These are phyloP conservation scores for Cyanoramphus novaezelandiae DNA, from an alignment of 2,113 vertebrate genomes.

Conservation along the genomic window DNA sequence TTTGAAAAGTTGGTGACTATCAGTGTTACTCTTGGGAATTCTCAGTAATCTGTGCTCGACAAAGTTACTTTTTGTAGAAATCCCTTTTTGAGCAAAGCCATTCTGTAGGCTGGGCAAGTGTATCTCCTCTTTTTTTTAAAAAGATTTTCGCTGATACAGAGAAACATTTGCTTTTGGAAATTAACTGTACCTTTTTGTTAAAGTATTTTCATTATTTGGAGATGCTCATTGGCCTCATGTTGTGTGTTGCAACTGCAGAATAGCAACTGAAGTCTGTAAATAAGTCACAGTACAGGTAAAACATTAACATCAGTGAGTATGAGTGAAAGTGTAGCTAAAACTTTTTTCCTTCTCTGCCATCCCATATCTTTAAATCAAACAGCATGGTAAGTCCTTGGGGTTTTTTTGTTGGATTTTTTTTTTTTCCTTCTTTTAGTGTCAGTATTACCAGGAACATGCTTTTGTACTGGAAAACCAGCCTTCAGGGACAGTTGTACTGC, in stretches of 20 bases:
- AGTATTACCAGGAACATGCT: constrained; percentile 82
- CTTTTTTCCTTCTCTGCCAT: neutral
- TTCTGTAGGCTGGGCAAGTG: neutral
- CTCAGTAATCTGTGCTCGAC: neutral
- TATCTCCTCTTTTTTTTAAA: neutral
- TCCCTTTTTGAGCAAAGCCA: neutral
- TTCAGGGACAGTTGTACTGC: constrained; percentile 82
- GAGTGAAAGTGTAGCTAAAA: neutral
- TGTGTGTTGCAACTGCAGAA: neutral
- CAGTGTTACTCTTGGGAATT: neutral
- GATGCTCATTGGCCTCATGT: neutral
- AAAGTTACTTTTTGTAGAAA: neutral
- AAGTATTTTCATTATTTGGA: neutral
- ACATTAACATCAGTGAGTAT: neutral
- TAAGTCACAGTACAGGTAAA: neutral
- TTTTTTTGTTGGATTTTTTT: neutral
- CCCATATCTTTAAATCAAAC: neutral
- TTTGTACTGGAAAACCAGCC: constrained; percentile 89
- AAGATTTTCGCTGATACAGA: neutral
- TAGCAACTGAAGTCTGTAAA: neutral
- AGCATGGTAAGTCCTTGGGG: neutral
- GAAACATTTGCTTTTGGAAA: neutral
- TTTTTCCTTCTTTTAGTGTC: constrained; percentile 71
- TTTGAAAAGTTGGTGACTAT: neutral
- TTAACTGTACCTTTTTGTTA: neutral